Percentiles rank a stretch among this genome's conserved stretches.
Evolutionary conservation across 2,113 vertebrate species (phyloP).

Genomic region (Herpetotheres cachinnans): DNA sequence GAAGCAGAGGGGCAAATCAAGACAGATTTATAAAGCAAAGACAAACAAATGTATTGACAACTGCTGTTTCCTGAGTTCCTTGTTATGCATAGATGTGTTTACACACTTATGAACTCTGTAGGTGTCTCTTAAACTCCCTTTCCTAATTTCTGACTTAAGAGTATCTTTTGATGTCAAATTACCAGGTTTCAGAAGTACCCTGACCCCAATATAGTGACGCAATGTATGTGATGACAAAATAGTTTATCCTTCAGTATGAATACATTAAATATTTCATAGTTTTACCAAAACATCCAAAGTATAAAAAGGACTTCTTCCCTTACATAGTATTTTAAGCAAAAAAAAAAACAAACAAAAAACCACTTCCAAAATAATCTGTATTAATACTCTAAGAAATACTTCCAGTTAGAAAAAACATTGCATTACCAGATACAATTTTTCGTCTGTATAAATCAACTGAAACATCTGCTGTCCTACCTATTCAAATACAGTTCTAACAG

Average conservation of each 20-base stretch:
- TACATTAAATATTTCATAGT: neutral
- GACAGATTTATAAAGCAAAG: neutral
- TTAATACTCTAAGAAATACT: neutral
- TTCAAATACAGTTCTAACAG: neutral
- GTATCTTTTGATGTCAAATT: neutral
- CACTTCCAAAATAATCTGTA: neutral
- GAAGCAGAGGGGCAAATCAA: neutral
- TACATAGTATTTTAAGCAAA: neutral
- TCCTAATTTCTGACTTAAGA: neutral
- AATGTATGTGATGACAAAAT: neutral
- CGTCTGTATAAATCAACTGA: neutral
- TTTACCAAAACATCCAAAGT: neutral
- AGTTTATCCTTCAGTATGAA: neutral
- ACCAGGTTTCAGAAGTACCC: neutral
- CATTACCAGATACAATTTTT: neutral
- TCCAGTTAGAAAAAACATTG: neutral
- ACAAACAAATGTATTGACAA: neutral
- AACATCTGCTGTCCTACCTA: neutral
- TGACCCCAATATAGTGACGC: neutral
- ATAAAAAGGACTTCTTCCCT: neutral
- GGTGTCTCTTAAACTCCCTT: neutral
- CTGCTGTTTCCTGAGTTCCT: neutral
- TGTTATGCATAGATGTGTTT: neutral
- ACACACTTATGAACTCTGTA: accelerated
- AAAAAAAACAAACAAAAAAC: neutral